phyloP scores from a whole-genome alignment of 2,113 vertebrate genomes.

The Saccopteryx bilineata region DNA sequence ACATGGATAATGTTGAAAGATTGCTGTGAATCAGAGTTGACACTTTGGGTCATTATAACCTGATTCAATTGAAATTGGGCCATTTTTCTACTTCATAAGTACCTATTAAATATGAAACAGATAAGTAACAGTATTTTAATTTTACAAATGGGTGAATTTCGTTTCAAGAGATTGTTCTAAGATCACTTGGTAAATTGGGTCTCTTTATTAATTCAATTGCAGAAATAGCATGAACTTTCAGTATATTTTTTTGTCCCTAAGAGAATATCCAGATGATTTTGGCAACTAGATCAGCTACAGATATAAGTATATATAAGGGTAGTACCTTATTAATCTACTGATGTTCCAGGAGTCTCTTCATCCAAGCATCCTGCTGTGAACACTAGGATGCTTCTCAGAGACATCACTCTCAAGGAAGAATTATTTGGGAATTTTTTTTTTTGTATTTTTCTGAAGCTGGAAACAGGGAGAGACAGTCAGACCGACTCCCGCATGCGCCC shows the following conservation, averaged over 20 bases:
- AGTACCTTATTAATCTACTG: neutral
- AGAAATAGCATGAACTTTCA: neutral
- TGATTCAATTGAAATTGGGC: conserved; percentile 2
- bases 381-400: neutral
- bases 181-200: conserved; percentile 3
- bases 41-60: conserved; percentile 4
- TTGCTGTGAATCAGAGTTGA: neutral
- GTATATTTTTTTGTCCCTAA: neutral
- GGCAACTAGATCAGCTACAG: neutral
- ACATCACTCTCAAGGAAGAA: neutral
- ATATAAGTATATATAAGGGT: neutral
- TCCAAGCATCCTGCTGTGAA: neutral
- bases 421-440: neutral
- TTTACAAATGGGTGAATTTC: conserved; percentile 44
- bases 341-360: neutral
- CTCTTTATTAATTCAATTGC: conserved; percentile 28
- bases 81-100: neutral
- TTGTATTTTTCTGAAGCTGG: too few species aligned
- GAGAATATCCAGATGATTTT: conserved; percentile 46
- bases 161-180: neutral
- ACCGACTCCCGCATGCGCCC: too few species aligned
- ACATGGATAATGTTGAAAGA: conserved; percentile 11
- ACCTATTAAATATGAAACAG: neutral
- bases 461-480: too few species aligned
- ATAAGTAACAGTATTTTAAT: neutral